Evolutionary conservation across 2,888 invertebrate genomes (phyloP).

Genomic region (Antheraea assamensis): DNA sequence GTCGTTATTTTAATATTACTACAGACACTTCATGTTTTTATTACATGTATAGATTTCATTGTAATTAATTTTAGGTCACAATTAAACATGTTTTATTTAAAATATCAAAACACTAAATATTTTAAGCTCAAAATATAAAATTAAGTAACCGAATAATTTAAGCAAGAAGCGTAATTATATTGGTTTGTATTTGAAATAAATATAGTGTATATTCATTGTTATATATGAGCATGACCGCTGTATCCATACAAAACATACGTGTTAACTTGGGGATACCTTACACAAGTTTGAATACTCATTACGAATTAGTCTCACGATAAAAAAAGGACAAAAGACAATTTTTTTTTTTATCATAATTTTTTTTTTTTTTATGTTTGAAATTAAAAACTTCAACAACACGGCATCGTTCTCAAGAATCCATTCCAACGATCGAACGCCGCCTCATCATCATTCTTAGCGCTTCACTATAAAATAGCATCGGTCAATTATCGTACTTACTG

Average conservation of each 20-base stretch:
- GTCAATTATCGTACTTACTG: slow-evolving; percentile 28
- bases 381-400: background rate
- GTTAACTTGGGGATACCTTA: background rate
- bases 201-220: background rate
- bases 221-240: background rate
- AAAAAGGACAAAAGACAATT: background rate
- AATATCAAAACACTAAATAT: too few species aligned
- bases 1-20: too few species aligned
- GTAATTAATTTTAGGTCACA: background rate
- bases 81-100: too few species aligned
- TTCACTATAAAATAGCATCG: slow-evolving; percentile 15
- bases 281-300: background rate
- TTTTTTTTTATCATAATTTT: background rate
- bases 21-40: too few species aligned
- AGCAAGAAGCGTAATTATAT: too few species aligned
- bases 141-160: too few species aligned
- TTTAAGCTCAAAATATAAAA: too few species aligned
- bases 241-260: background rate
- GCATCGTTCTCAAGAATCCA: background rate
- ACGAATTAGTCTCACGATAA: background rate
- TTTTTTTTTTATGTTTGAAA: background rate
- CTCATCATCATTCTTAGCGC: slow-evolving; percentile 11
- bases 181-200: too few species aligned
- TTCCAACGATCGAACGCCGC: background rate
- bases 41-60: too few species aligned